Evolutionary conservation across 2,797 vertebrate genomes (phyloP).

Genomic region (Sebastes trivittatus): DNA sequence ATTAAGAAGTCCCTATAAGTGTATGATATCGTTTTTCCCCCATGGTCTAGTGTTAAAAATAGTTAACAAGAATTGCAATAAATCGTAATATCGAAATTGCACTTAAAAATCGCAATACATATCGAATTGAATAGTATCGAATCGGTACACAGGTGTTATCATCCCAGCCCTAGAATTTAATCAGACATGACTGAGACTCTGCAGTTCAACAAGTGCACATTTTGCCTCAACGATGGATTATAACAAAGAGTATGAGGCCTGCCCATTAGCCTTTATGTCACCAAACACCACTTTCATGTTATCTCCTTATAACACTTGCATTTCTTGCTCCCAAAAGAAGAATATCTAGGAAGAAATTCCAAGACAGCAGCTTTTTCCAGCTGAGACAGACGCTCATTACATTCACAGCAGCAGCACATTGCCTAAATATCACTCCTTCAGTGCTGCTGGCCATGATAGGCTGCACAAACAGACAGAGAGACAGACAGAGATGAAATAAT

Average conservation of each 20-base stretch:
- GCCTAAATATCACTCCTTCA: slow-evolving; percentile 13
- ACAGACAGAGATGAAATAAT: neutral
- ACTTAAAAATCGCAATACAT: too few relatives aligned
- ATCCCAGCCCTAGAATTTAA: neutral
- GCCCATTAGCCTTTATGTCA: neutral
- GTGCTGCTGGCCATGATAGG: slow-evolving; percentile 18
- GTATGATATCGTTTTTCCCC: too few relatives aligned
- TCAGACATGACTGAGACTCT: neutral
- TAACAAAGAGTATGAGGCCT: neutral
- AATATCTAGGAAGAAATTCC: neutral
- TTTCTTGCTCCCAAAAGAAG: neutral
- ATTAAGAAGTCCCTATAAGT: too few relatives aligned
- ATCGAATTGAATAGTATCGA: too few relatives aligned
- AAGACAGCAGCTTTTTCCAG: neutral
- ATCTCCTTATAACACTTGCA: neutral
- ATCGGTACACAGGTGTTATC: too few relatives aligned
- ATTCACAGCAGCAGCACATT: slow-evolving; percentile 20
- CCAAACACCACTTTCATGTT: neutral
- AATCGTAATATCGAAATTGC: too few relatives aligned
- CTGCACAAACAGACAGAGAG: neutral
- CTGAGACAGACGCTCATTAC: slow-evolving; percentile 9
- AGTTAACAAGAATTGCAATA: too few relatives aligned
- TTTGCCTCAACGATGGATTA: neutral
- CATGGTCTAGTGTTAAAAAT: too few relatives aligned
- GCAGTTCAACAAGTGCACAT: slow-evolving; percentile 46